A percentile compares a stretch with the other conserved stretches of the same genome.
These are phyloP conservation scores for Callionymus lyra DNA, from an alignment of 2,113 vertebrate genomes.

Conservation along the genomic window DNA sequence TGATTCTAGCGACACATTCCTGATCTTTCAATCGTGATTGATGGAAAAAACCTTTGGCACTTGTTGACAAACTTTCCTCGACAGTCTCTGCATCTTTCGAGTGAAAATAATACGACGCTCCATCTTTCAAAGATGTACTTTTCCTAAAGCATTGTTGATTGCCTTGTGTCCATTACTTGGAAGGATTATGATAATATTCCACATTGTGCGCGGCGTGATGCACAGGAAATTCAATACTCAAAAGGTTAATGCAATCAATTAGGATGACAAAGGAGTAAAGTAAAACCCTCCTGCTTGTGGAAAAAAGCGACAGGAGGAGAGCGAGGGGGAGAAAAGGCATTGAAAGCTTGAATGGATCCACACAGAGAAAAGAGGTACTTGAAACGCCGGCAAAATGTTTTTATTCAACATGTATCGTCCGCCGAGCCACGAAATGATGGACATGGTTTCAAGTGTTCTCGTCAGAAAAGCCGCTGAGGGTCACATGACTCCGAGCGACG, in stretches of 20 bases:
- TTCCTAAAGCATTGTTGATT: slow-evolving; percentile 91
- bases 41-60: slow-evolving; percentile 9
- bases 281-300: slow-evolving; percentile 94
- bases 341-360: slow-evolving; percentile 71
- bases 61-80: slow-evolving; percentile 56
- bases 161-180: slow-evolving; percentile 96
- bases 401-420: slow-evolving; percentile 61
- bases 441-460: slow-evolving; percentile 21
- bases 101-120: slow-evolving; percentile 70
- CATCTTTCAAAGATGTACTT: slow-evolving; percentile 79
- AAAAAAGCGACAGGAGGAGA: slow-evolving; percentile 73
- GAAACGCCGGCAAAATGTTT: slow-evolving; percentile 64
- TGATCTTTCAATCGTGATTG: not conserved
- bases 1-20: too few species aligned
- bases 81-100: slow-evolving; percentile 54
- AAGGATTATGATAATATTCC: slow-evolving; percentile 98
- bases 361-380: slow-evolving; percentile 63
- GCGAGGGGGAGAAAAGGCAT: slow-evolving; percentile 58
- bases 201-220: slow-evolving; percentile 93
- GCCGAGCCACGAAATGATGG: slow-evolving; percentile 47
- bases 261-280: slow-evolving; percentile 99
- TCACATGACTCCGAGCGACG: slow-evolving; percentile 56
- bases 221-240: slow-evolving; percentile 99
- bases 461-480: too few species aligned
- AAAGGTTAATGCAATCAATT: slow-evolving; percentile 99